Conservation (phyloP, 1,140 invertebrate genomes). For the Hylaeus anthracinus region DNA sequence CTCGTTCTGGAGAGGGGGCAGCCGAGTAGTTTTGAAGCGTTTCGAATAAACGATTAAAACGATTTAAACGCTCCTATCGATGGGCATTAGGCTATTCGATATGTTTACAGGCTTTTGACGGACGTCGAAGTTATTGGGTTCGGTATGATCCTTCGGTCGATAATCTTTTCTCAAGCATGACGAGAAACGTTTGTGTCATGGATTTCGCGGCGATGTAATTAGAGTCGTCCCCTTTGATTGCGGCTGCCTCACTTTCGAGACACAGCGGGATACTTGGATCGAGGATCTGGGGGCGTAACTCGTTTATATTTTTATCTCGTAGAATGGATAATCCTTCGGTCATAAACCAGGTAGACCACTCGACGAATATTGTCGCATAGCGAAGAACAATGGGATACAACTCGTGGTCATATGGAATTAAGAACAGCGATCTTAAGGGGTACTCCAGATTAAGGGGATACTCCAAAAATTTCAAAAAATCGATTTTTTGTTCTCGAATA, state of each 20-base stretch:
- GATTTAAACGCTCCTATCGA: background rate
- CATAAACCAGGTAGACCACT: too few species aligned
- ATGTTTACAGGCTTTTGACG: background rate
- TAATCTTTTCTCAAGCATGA: background rate
- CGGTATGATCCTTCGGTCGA: background rate
- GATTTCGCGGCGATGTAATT: background rate
- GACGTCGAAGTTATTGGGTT: background rate
- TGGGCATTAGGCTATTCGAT: background rate
- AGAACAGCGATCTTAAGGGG: too few species aligned
- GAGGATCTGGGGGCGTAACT: background rate
- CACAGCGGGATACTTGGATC: too few species aligned
- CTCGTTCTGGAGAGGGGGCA: background rate
- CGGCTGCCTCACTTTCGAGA: background rate
- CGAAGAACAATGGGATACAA: too few species aligned
- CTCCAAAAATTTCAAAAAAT: too few species aligned
- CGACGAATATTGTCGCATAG: too few species aligned
- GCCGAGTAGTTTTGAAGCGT: conserved; percentile 33
- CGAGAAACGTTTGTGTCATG: background rate
- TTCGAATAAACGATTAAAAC: conserved; percentile 8
- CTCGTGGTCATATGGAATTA: too few species aligned
- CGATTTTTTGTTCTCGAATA: too few species aligned
- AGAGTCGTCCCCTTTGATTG: background rate
- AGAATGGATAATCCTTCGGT: too few species aligned
- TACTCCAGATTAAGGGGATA: too few species aligned
- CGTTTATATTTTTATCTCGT: too few species aligned